phyloP scores from a whole-genome alignment of 2,113 vertebrate genomes.

The Crotalus tigris region DNA sequence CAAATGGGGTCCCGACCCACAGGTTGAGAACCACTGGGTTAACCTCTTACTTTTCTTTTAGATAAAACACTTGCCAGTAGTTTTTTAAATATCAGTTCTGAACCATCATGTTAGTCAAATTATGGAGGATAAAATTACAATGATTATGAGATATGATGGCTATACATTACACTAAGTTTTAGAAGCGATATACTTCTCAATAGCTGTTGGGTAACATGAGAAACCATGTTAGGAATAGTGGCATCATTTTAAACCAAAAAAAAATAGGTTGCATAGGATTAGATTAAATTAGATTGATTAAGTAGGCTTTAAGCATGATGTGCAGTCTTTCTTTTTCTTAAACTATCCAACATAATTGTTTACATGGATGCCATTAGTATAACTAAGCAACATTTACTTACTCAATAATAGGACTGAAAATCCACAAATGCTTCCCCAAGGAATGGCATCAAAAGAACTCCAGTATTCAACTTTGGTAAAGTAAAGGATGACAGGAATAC shows the following conservation, averaged over 20 bases:
- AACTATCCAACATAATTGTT: not conserved
- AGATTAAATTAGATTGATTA: not conserved
- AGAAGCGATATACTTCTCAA: not conserved
- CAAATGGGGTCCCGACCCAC: too few relatives aligned
- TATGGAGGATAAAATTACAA: not conserved
- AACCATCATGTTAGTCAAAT: not conserved
- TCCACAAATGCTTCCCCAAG: conserved; percentile 90
- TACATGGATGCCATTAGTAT: not conserved
- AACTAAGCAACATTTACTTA: conserved; percentile 58
- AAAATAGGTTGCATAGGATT: not conserved
- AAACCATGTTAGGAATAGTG: not conserved
- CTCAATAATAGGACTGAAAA: conserved; percentile 89
- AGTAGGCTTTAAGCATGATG: not conserved
- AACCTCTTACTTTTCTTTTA: not conserved
- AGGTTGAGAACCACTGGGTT: not conserved
- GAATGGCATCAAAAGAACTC: conserved; percentile 77
- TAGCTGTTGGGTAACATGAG: not conserved
- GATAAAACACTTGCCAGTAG: not conserved
- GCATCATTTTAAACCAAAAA: not conserved
- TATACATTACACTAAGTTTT: not conserved
- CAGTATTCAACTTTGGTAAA: conserved; percentile 93
- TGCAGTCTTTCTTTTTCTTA: not conserved
- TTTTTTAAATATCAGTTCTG: not conserved
- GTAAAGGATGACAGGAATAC: conserved; percentile 89
- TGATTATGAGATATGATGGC: not conserved